Conservation (phyloP, 2,113 vertebrate species). For the Chunga burmeisteri region DNA sequence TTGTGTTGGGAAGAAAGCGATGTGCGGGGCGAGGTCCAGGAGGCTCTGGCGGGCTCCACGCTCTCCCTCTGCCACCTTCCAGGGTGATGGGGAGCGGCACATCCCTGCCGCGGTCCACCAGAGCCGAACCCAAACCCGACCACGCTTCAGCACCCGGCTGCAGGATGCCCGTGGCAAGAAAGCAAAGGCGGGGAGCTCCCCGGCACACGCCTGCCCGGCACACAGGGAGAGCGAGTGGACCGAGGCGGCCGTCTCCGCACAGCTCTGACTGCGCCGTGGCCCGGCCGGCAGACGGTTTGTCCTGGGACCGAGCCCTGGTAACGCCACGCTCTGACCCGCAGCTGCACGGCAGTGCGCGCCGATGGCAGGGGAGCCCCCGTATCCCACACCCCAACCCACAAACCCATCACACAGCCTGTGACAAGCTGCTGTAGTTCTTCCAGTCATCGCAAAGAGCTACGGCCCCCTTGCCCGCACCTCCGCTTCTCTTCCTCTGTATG, state of each 20-base stretch:
- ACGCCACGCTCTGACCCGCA: background rate
- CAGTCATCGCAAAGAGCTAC: too few relatives aligned
- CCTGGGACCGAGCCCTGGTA: background rate
- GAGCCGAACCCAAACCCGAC: background rate
- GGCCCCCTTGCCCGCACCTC: background rate
- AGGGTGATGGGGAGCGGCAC: background rate
- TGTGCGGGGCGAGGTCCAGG: background rate
- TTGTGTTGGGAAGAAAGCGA: rapidly evolving
- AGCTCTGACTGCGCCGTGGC: too few relatives aligned
- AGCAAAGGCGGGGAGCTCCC: background rate
- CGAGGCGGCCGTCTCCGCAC: background rate
- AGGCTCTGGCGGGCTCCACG: background rate
- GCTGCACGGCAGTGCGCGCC: rapidly evolving
- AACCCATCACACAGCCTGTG: rapidly evolving
- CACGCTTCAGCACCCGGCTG: background rate
- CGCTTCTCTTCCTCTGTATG: background rate
- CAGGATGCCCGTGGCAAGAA: background rate
- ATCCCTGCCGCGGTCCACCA: background rate
- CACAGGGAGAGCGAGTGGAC: background rate
- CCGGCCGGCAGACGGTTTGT: too few relatives aligned
- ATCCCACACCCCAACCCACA: background rate
- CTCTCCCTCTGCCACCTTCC: background rate
- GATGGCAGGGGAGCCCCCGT: too few relatives aligned
- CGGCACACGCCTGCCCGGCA: background rate
- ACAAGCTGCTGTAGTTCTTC: background rate